phyloP scores from a whole-genome alignment of 2,113 vertebrate species.

The Malurus melanocephalus region DNA sequence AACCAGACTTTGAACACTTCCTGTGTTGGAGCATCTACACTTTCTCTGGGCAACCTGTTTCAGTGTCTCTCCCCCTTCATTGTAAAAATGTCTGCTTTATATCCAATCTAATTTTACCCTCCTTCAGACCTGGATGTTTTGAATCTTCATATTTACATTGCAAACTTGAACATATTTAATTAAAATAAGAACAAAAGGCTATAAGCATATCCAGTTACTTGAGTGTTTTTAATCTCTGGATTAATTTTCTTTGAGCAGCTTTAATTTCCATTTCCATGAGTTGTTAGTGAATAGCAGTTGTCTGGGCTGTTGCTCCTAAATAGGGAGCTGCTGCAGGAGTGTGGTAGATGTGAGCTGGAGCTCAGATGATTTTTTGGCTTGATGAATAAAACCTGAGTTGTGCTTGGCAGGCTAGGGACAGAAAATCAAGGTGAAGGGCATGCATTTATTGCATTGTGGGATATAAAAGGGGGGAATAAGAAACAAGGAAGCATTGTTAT shows the following conservation, averaged over 20 bases:
- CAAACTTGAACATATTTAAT: not conserved
- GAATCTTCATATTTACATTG: not conserved
- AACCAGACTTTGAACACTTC: not conserved
- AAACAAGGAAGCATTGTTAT: not conserved
- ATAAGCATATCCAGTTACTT: not conserved
- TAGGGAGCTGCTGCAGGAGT: not conserved
- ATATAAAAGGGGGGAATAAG: not conserved
- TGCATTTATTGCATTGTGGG: not conserved
- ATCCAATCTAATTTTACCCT: not conserved
- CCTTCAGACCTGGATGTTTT: not conserved
- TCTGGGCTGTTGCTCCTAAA: not conserved
- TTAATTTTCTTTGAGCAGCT: not conserved
- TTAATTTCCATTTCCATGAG: not conserved
- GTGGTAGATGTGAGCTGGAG: not conserved
- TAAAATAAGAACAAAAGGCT: not conserved
- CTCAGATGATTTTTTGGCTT: not conserved
- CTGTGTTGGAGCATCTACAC: accelerated
- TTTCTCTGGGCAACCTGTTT: not conserved
- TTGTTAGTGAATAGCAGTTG: not conserved
- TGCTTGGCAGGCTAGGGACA: not conserved
- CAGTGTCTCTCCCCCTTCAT: not conserved
- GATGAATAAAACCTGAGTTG: not conserved
- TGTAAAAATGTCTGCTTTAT: not conserved
- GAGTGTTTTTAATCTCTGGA: not conserved
- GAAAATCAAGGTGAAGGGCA: not conserved